Percentiles rank a stretch among this genome's conserved stretches.
Evolutionary conservation across 2,797 vertebrate species (phyloP).

Genomic region (Limosa lapponica): DNA sequence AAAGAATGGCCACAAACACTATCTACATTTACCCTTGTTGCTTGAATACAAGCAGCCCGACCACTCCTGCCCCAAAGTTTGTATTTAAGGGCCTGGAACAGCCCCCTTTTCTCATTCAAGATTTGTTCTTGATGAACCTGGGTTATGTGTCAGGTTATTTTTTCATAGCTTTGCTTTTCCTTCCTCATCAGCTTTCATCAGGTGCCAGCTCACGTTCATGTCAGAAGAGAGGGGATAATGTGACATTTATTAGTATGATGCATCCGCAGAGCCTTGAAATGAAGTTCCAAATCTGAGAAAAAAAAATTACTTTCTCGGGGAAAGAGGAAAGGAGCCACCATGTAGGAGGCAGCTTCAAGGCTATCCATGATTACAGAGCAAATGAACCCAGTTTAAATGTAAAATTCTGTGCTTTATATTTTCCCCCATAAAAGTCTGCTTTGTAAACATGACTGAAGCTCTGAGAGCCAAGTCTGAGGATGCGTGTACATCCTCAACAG

Average conservation of each 20-base stretch:
- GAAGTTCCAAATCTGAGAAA: constrained; percentile 28
- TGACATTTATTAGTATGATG: constrained; percentile 45
- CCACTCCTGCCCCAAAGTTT: background rate
- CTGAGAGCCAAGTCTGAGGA: background rate
- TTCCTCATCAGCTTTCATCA: constrained; percentile 25
- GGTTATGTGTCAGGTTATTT: background rate
- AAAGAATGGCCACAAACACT: background rate
- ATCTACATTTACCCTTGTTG: background rate
- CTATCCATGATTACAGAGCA: background rate
- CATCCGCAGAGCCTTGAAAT: constrained; percentile 40
- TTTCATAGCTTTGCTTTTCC: background rate
- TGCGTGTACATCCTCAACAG: background rate
- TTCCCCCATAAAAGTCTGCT: background rate
- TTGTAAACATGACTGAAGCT: background rate
- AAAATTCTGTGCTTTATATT: background rate
- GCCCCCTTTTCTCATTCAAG: background rate
- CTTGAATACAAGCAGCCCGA: background rate
- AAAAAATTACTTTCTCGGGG: background rate
- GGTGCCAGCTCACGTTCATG: background rate
- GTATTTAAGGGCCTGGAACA: background rate
- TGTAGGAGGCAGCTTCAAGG: background rate
- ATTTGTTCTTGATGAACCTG: background rate
- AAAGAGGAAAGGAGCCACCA: background rate
- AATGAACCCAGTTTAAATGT: background rate
- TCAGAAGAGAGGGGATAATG: constrained; percentile 16